A percentile compares a stretch with the other conserved stretches of the same genome.
phyloP scores from a whole-genome alignment of 2,113 vertebrate genomes.

The Rhea pennata region DNA sequence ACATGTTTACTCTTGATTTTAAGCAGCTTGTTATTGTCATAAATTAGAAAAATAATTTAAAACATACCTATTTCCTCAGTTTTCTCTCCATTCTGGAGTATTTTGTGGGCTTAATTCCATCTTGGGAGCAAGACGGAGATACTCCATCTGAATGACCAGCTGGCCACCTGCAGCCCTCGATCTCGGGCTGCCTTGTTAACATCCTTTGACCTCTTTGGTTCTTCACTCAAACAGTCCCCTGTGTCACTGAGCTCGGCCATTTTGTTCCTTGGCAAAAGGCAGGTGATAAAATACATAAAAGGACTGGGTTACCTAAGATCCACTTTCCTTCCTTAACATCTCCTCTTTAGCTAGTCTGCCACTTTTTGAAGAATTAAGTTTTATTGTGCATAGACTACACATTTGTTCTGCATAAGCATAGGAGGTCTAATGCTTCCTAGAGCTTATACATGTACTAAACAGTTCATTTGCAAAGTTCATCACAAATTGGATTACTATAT shows the following conservation, averaged over 20 bases:
- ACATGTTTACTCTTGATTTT: not conserved
- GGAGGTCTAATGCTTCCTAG: not conserved
- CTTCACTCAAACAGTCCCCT: not conserved
- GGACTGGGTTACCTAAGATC: not conserved
- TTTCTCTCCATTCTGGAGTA: not conserved
- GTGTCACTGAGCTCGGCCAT: not conserved
- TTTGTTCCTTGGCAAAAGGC: not conserved
- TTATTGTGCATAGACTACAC: not conserved
- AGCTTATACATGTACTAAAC: accelerated
- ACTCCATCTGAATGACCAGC: not conserved
- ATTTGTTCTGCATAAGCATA: not conserved
- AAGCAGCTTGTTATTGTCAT: not conserved
- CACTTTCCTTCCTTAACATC: not conserved
- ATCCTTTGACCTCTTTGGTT: not conserved
- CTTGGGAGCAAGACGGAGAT: not conserved
- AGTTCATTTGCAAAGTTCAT: not conserved
- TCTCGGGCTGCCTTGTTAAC: not conserved
- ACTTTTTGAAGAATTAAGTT: not conserved
- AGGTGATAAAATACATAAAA: not conserved
- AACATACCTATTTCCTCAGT: not conserved
- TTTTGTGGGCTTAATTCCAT: not conserved
- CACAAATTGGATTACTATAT: not conserved
- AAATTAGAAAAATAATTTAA: not conserved
- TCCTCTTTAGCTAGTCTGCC: not conserved
- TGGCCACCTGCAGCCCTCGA: not conserved